Evolutionary conservation across 53 echinoderm and acorn worm species (phyloP).

Genomic region (Hippasteria phrygiana): DNA sequence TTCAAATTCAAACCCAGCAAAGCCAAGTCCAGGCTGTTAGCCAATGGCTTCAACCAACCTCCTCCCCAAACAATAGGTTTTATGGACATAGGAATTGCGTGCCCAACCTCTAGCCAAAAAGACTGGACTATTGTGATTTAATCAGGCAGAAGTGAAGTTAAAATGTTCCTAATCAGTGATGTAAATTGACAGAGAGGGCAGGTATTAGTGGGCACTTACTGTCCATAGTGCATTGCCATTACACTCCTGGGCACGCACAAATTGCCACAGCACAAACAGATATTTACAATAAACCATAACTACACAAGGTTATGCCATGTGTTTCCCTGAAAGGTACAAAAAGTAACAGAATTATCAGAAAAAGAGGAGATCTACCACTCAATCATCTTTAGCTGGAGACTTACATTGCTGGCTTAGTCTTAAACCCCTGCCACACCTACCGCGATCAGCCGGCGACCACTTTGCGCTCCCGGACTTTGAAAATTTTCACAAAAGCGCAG

Average conservation of each 20-base stretch:
- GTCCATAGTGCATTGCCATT: background rate
- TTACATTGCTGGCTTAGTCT: too few species aligned
- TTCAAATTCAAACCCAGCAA: background rate
- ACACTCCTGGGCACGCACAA: background rate
- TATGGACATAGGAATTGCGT: background rate
- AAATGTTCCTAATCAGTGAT: conserved; percentile 50
- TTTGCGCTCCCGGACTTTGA: too few species aligned
- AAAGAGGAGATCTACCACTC: too few species aligned
- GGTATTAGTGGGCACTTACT: conserved; percentile 37
- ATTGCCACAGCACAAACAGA: background rate
- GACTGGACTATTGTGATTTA: background rate
- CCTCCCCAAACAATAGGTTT: conserved; percentile 21
- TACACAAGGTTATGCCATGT: background rate
- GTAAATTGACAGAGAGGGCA: conserved; percentile 38
- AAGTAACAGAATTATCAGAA: too few species aligned
- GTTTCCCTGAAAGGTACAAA: background rate
- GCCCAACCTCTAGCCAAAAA: background rate
- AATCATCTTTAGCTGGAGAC: too few species aligned
- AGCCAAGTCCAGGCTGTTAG: conserved; percentile 47
- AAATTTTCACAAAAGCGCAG: too few species aligned
- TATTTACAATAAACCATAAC: background rate
- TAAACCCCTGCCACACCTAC: too few species aligned
- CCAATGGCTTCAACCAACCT: background rate
- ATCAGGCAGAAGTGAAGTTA: conserved; percentile 46
- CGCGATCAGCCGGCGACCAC: too few species aligned